Evolutionary conservation across 2,797 vertebrate species (phyloP).

Genomic region (Cottoperca gobio): DNA sequence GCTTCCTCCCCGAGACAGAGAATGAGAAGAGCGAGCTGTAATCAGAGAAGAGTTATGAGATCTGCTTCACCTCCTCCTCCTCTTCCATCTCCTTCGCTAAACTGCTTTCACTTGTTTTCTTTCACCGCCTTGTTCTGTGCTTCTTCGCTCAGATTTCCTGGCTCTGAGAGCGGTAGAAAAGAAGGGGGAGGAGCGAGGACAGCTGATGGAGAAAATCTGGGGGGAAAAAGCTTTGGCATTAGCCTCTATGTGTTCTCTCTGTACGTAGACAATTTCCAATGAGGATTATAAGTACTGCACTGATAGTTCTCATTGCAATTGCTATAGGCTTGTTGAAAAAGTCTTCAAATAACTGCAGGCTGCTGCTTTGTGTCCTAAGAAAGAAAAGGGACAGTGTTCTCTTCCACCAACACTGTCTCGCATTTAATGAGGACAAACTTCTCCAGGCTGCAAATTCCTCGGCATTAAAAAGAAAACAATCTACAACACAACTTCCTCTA

Average conservation of each 20-base stretch:
- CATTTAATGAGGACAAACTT: neutral
- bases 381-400: constrained; percentile 6
- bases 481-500: constrained; percentile 13
- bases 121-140: constrained; percentile 61
- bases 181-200: constrained; percentile 62
- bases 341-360: constrained; percentile 17
- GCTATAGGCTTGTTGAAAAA: constrained; percentile 25
- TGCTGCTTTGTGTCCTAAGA: constrained; percentile 19
- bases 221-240: constrained; percentile 56
- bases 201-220: constrained; percentile 75
- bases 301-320: constrained; percentile 28
- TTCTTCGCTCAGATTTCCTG: constrained; percentile 70
- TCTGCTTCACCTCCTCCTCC: constrained; percentile 30
- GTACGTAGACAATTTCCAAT: constrained; percentile 40
- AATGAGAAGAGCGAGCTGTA: constrained; percentile 51
- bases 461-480: constrained; percentile 10
- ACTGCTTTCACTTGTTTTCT: constrained; percentile 72
- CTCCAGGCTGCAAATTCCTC: constrained; percentile 2
- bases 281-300: constrained; percentile 32
- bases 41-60: constrained; percentile 73
- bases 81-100: constrained; percentile 50
- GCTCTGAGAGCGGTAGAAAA: constrained; percentile 33
- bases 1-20: constrained; percentile 52
- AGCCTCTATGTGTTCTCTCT: constrained; percentile 54
- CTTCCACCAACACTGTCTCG: neutral